Conservation (phyloP, 2,797 vertebrate genomes). For the Melanogrammus aeglefinus region DNA sequence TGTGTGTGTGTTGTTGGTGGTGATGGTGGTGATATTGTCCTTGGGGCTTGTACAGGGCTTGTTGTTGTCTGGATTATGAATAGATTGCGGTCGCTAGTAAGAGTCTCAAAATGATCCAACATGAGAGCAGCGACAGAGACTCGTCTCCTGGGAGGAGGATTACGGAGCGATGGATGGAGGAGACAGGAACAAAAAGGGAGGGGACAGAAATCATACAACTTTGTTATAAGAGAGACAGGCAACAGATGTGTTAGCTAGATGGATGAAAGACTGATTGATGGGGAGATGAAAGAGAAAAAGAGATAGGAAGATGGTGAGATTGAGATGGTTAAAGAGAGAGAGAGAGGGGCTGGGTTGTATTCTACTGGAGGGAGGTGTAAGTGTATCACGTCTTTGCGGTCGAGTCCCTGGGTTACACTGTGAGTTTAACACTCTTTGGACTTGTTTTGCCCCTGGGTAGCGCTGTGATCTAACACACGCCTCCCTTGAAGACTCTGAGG, state of each 20-base stretch:
- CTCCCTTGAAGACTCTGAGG: neutral
- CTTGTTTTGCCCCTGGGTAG: neutral
- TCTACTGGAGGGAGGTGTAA: neutral
- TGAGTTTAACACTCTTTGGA: neutral
- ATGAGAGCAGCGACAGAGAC: neutral
- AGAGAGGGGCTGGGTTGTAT: neutral
- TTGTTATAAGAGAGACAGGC: neutral
- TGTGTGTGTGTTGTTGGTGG: neutral
- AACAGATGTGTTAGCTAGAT: neutral
- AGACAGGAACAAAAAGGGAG: neutral
- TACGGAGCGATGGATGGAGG: neutral
- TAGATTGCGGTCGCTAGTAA: constrained; percentile 1
- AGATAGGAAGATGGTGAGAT: neutral
- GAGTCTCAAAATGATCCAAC: neutral
- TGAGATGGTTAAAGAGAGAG: neutral
- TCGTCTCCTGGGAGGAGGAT: neutral
- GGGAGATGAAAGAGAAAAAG: neutral
- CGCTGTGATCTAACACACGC: too few relatives aligned
- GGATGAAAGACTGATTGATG: neutral
- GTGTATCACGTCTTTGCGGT: neutral
- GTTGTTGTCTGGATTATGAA: neutral
- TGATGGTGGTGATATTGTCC: neutral
- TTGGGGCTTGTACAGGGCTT: neutral
- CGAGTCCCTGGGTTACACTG: neutral
- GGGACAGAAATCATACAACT: neutral